These are phyloP conservation scores for Rhagoletis zephyria DNA, from an alignment of 1,140 invertebrate species.

Conservation along the genomic window DNA sequence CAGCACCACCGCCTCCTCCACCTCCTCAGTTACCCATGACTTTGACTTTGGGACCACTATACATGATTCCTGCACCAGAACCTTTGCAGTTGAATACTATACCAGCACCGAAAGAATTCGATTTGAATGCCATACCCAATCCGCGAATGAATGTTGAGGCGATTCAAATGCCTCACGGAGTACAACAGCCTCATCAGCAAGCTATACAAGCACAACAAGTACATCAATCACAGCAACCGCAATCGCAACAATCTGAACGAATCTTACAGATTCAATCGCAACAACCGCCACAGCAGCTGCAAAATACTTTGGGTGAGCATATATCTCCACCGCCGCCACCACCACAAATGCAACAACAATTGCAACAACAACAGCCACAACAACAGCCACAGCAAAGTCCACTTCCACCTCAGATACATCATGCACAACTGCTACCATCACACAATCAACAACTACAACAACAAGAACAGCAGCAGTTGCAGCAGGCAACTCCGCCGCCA, in stretches of 20 bases:
- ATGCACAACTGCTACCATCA: conserved; percentile 1
- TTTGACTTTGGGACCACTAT: conserved; percentile 64
- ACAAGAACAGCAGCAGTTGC: neutral
- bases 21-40: conserved; percentile 68
- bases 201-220: conserved; percentile 7
- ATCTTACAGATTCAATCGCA: conserved; percentile 9
- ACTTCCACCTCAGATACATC: neutral
- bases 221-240: conserved; percentile 26
- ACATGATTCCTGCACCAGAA: conserved; percentile 65
- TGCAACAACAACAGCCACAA: conserved; percentile 37
- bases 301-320: neutral
- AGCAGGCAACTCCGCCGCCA: neutral
- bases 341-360: conserved; percentile 26
- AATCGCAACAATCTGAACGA: conserved; percentile 48
- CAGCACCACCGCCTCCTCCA: conserved; percentile 69
- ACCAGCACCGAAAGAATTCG: conserved; percentile 69
- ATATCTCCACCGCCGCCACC: conserved; percentile 14
- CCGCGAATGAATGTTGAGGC: conserved; percentile 64
- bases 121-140: conserved; percentile 71
- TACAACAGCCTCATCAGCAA: conserved; percentile 25
- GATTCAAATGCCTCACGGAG: conserved; percentile 68
- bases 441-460: neutral
- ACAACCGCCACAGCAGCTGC: conserved; percentile 55
- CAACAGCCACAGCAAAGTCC: conserved; percentile 2
- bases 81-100: conserved; percentile 70